phyloP scores from a whole-genome alignment of 1,140 invertebrate species.

The Lepidurus arcticus region DNA sequence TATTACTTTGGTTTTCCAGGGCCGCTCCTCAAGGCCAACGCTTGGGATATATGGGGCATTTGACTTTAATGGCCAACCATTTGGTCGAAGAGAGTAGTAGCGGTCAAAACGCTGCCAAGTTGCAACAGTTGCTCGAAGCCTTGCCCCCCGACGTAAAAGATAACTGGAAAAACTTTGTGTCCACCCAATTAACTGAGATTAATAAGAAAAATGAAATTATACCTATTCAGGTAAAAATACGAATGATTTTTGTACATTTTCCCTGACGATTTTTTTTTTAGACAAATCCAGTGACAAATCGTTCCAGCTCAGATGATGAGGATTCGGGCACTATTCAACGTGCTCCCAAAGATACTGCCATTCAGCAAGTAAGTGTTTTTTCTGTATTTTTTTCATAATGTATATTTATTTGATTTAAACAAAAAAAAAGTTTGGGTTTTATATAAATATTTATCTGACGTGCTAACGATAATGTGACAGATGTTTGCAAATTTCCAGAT shows the following conservation, averaged over 20 bases:
- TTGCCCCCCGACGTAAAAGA: conserved; percentile 51
- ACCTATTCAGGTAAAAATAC: conserved; percentile 36
- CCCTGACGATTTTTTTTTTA: conserved; percentile 19
- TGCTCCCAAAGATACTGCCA: conserved; percentile 51
- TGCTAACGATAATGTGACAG: conserved; percentile 43
- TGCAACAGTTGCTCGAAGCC: conserved; percentile 46
- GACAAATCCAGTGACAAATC: conserved; percentile 37
- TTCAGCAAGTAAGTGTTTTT: conserved; percentile 50
- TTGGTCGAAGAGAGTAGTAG: conserved; percentile 49
- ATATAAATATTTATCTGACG: background rate
- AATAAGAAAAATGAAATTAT: conserved; percentile 57
- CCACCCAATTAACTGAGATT: conserved; percentile 52
- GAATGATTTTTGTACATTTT: background rate
- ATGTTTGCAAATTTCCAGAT: conserved; percentile 56
- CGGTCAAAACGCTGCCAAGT: conserved; percentile 44
- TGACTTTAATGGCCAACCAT: conserved; percentile 65
- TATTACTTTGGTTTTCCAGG: conserved; percentile 39
- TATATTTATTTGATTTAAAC: conserved; percentile 11
- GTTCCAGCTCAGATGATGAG: conserved; percentile 52
- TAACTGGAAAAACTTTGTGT: conserved; percentile 57
- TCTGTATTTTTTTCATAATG: background rate
- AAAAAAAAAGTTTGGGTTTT: background rate
- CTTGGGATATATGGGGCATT: conserved; percentile 69
- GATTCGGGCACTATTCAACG: conserved; percentile 50
- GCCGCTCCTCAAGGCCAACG: conserved; percentile 50